phyloP scores from a whole-genome alignment of 1,140 invertebrate species.

The Ceratina calcarata region DNA sequence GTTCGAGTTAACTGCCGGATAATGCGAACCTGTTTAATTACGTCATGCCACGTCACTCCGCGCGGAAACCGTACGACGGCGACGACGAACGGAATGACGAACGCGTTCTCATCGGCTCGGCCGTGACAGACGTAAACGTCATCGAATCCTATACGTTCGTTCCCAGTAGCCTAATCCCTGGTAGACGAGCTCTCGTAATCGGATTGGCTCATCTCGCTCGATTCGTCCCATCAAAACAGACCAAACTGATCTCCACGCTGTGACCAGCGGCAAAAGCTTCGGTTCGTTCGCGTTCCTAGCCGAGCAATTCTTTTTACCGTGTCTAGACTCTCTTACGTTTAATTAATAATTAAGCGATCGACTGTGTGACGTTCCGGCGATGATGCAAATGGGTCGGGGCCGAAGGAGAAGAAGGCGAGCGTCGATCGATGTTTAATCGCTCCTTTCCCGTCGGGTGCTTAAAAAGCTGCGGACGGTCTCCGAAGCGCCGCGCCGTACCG shows the following conservation, averaged over 20 bases:
- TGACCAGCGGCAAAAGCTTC: background rate
- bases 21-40: slow-evolving; percentile 50
- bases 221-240: slow-evolving; percentile 63
- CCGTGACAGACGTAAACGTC: background rate
- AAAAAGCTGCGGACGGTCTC: background rate
- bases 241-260: background rate
- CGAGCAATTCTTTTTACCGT: too few species aligned
- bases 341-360: too few species aligned
- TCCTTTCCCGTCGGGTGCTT: background rate
- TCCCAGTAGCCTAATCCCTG: slow-evolving; percentile 47
- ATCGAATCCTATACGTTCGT: background rate
- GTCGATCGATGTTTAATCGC: slow-evolving; percentile 19
- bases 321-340: too few species aligned
- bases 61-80: background rate
- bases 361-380: too few species aligned
- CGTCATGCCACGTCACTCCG: slow-evolving; percentile 25
- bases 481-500: background rate
- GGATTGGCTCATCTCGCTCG: slow-evolving; percentile 58
- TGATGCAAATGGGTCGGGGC: too few species aligned
- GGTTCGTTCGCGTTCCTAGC: too few species aligned
- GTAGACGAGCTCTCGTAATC: slow-evolving; percentile 57
- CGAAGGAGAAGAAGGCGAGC: slow-evolving; percentile 14
- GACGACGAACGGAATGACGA: background rate
- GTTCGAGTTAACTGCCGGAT: slow-evolving; percentile 44
- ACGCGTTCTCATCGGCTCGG: background rate